These are phyloP conservation scores for Propithecus coquereli DNA, from an alignment of 2,113 vertebrate species.

Conservation along the genomic window DNA sequence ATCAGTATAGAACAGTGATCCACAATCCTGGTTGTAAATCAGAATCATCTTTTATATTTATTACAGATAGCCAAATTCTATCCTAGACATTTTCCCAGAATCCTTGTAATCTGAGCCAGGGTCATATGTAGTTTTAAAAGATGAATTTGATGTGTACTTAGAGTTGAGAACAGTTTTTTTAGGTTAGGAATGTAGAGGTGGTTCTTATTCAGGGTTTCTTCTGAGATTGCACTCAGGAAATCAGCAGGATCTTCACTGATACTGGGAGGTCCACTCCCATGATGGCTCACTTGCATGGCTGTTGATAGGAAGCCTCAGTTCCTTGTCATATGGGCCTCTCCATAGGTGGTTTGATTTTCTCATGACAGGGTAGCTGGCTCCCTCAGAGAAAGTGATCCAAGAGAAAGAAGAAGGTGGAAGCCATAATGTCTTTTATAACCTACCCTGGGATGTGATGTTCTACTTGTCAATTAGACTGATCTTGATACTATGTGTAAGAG, in stretches of 20 bases:
- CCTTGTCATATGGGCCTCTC: not conserved
- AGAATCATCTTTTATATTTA: not conserved
- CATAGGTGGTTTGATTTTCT: not conserved
- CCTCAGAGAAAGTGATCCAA: not conserved
- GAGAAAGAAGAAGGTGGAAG: not conserved
- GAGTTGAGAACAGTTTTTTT: not conserved
- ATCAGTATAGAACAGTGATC: not conserved
- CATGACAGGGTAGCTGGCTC: not conserved
- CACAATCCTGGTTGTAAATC: not conserved
- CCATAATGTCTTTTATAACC: not conserved
- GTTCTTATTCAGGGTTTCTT: not conserved
- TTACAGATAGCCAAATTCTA: not conserved
- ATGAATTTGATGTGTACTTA: not conserved
- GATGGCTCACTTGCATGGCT: not conserved
- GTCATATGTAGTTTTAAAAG: not conserved
- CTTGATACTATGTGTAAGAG: not conserved
- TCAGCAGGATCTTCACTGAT: not conserved
- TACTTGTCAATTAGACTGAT: not conserved
- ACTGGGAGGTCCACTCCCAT: not conserved
- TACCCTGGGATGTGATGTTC: not conserved
- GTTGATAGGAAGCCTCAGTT: not conserved
- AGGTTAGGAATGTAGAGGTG: not conserved
- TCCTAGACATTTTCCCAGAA: not conserved
- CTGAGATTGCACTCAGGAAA: not conserved
- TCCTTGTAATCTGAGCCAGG: not conserved